Evolutionary conservation across 2,113 vertebrate species (phyloP).

Genomic region (Suncus etruscus): DNA sequence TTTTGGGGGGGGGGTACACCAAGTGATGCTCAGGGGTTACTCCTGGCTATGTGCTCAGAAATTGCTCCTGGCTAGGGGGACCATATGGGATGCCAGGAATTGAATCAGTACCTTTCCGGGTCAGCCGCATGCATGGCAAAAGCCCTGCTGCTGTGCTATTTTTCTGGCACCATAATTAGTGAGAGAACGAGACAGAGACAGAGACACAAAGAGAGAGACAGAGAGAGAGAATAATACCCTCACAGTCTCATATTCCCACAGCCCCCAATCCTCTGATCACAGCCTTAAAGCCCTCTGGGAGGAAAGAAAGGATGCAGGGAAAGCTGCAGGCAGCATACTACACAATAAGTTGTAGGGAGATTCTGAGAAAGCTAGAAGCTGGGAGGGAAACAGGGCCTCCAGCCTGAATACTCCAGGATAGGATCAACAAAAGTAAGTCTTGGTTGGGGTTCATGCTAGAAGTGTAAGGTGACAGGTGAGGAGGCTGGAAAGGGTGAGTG

Average conservation of each 20-base stretch:
- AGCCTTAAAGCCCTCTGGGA: neutral
- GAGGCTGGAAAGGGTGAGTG: neutral
- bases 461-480: neutral
- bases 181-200: accelerated
- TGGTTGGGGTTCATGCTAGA: neutral
- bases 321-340: no score
- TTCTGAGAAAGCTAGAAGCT: neutral
- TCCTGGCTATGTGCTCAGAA: no score
- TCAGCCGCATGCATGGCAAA: no score
- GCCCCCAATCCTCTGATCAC: no score
- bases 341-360: no score
- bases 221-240: accelerated
- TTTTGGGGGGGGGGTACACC: no score
- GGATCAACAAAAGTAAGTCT: neutral
- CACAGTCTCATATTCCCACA: no score
- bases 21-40: no score
- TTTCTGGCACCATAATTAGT: neutral
- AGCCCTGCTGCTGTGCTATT: no score
- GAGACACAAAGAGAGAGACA: accelerated
- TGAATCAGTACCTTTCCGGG: no score
- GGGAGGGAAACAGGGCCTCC: neutral
- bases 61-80: no score
- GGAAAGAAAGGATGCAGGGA: neutral
- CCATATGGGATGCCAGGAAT: no score
- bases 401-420: neutral